A percentile compares a stretch with the other conserved stretches of the same genome.
phyloP scores from a whole-genome alignment of 2,113 vertebrate species.

The Ptychochromis oligacanthus region DNA sequence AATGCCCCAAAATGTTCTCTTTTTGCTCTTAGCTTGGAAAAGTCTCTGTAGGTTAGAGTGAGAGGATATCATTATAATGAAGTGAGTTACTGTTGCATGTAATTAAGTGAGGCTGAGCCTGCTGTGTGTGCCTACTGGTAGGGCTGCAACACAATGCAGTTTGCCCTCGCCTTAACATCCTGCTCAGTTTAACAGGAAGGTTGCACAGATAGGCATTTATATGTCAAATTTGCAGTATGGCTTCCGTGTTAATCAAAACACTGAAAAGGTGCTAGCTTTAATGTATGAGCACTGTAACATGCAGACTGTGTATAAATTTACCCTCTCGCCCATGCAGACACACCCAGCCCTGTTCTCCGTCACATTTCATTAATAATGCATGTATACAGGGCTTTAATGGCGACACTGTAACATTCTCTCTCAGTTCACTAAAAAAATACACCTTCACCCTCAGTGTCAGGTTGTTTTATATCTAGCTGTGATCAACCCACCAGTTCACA shows the following conservation, averaged over 20 bases:
- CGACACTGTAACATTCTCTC: conserved; percentile 51
- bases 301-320: conserved; percentile 50
- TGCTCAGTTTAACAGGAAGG: conserved; percentile 1
- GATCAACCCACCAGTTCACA: conserved; percentile 48
- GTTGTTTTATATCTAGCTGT: conserved; percentile 46
- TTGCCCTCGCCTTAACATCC: conserved; percentile 24
- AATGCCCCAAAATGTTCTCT: conserved; percentile 24
- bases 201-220: neutral
- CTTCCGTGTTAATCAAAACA: neutral
- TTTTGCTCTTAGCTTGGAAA: conserved; percentile 35
- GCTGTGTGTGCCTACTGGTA: conserved; percentile 68
- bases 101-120: conserved; percentile 71
- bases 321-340: conserved; percentile 55
- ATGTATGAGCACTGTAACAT: conserved; percentile 28
- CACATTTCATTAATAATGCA: conserved; percentile 78
- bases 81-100: conserved; percentile 73
- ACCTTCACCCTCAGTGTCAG: conserved; percentile 39
- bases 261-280: neutral
- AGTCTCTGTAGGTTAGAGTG: conserved; percentile 62
- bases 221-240: neutral
- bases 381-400: conserved; percentile 70
- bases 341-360: conserved; percentile 58
- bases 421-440: conserved; percentile 36
- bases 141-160: conserved; percentile 40
- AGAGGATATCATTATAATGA: conserved; percentile 62